phyloP scores from a whole-genome alignment of 2,113 vertebrate species.

The Pituophis catenifer region DNA sequence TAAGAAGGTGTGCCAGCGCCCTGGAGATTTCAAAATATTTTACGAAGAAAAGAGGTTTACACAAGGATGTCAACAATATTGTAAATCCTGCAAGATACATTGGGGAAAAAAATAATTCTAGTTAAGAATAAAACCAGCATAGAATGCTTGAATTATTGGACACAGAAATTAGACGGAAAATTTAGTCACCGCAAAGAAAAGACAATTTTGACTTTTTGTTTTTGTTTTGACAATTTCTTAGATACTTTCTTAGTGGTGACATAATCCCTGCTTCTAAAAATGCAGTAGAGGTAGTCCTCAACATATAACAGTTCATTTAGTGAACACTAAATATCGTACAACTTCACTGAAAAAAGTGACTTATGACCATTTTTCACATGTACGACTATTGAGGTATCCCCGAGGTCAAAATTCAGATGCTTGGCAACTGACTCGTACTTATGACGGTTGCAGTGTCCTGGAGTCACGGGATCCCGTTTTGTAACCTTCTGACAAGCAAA shows the following conservation, averaged over 20 bases:
- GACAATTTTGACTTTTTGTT: background rate
- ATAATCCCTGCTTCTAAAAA: background rate
- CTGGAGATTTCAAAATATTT: background rate
- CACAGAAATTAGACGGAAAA: background rate
- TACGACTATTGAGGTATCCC: too few relatives aligned
- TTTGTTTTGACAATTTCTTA: background rate
- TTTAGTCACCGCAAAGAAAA: background rate
- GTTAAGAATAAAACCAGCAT: background rate
- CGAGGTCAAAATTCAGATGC: too few relatives aligned
- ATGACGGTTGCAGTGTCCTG: too few relatives aligned
- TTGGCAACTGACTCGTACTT: too few relatives aligned
- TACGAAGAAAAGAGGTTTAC: background rate
- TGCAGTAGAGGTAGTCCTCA: background rate
- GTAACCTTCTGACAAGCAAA: too few relatives aligned
- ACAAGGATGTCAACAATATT: background rate
- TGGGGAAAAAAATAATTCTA: background rate
- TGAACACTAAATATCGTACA: too few relatives aligned
- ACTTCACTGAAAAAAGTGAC: too few relatives aligned
- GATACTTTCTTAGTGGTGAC: background rate
- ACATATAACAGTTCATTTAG: too few relatives aligned
- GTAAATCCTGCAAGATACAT: background rate
- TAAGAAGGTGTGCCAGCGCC: background rate
- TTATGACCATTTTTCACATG: too few relatives aligned
- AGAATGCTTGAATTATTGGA: background rate
- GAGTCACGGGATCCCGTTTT: too few relatives aligned